phyloP scores from a whole-genome alignment of 2,797 vertebrate genomes.

The Nothura maculosa region DNA sequence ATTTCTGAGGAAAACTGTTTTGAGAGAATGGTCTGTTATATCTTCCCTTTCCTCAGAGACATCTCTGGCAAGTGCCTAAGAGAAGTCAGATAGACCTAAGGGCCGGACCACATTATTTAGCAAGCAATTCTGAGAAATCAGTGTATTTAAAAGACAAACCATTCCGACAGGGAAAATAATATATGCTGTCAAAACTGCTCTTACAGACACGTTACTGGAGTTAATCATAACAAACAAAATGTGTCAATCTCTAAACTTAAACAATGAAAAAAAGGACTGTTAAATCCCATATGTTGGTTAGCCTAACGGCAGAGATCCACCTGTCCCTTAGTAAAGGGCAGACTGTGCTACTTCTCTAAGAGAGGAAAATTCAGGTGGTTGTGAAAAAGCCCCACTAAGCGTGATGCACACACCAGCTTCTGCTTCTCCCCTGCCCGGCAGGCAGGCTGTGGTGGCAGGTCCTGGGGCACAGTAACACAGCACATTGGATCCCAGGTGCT shows the following conservation, averaged over 20 bases:
- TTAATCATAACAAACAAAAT: background rate
- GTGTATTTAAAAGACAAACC: background rate
- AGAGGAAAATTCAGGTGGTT: background rate
- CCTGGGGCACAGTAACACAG: rapidly evolving
- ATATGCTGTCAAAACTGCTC: background rate
- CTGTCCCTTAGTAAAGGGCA: background rate
- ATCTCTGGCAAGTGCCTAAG: background rate
- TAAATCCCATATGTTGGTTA: background rate
- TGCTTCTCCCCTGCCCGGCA: background rate
- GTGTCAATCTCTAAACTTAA: background rate
- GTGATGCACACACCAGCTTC: background rate
- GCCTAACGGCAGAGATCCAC: background rate
- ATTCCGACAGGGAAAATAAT: background rate
- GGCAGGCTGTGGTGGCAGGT: background rate
- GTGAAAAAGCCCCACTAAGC: background rate
- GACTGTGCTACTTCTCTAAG: background rate
- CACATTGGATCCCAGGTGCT: background rate
- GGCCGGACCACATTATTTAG: background rate
- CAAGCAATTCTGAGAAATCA: background rate
- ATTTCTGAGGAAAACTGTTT: background rate
- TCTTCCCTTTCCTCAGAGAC: too few relatives aligned
- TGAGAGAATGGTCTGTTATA: background rate
- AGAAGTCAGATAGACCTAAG: background rate
- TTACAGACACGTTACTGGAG: background rate
- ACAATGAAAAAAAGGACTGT: background rate